These are phyloP conservation scores for Chrysaora quinquecirrha DNA, from an alignment of 30 jellyfish, hydroid and myxozoan genomes.

Conservation along the genomic window DNA sequence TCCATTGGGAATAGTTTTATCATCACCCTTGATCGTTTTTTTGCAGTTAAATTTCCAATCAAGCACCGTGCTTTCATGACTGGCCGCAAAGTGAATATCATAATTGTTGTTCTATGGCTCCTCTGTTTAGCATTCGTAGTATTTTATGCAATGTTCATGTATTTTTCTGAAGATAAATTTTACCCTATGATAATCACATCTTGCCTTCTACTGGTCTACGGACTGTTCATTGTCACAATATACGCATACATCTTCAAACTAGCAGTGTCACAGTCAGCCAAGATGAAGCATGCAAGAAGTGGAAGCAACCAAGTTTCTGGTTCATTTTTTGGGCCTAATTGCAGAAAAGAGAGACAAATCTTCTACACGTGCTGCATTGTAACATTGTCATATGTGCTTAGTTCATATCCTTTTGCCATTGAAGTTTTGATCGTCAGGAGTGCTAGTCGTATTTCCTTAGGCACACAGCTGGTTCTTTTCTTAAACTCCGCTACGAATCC, in stretches of 20 bases:
- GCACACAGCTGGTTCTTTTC: constrained; percentile 13
- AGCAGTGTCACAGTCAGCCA: no score
- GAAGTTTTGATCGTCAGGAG: not conserved
- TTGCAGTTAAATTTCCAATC: constrained; percentile 32
- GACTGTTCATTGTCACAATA: not conserved
- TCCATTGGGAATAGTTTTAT: constrained; percentile 16
- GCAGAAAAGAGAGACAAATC: constrained; percentile 31
- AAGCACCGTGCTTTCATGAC: constrained; percentile 15
- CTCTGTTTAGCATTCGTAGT: not conserved
- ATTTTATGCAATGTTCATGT: not conserved
- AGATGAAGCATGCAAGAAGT: not conserved
- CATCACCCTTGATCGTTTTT: constrained; percentile 32
- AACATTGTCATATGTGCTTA: constrained; percentile 31
- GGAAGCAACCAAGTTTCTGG: not conserved
- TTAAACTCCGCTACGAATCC: constrained; percentile 45
- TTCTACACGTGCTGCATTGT: constrained; percentile 33
- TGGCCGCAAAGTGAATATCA: not conserved
- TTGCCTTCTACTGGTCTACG: not conserved
- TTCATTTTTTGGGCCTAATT: not conserved
- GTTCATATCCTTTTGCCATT: constrained; percentile 53
- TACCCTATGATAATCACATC: not conserved
- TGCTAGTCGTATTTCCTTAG: not conserved
- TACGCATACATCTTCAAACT: not conserved
- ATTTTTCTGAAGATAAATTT: not conserved
- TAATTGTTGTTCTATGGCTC: constrained; percentile 22